phyloP scores from a whole-genome alignment of 2,113 vertebrate genomes.

The Dipodomys ordii region DNA sequence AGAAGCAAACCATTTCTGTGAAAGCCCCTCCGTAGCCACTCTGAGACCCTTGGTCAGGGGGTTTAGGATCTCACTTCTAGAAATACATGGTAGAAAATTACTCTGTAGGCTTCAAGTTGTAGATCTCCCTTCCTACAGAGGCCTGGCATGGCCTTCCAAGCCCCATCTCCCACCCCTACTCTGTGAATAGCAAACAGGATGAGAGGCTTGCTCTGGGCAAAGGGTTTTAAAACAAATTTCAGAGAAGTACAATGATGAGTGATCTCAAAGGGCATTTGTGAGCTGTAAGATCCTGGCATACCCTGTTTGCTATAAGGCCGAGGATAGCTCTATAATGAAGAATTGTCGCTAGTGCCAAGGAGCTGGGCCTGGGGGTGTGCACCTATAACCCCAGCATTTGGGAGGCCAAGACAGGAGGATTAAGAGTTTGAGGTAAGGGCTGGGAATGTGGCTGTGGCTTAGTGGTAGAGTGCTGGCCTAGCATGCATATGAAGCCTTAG shows the following conservation, averaged over 20 bases:
- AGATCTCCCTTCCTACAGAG: not conserved
- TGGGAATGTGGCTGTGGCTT: no score
- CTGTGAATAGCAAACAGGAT: not conserved
- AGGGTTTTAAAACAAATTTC: no score
- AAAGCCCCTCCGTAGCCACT: not conserved
- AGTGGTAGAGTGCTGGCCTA: no score
- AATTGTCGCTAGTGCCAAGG: not conserved
- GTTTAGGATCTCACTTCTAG: not conserved
- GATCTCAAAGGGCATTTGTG: no score
- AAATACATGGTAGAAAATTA: not conserved
- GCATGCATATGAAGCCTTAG: no score
- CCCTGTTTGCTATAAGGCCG: no score
- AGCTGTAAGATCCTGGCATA: no score
- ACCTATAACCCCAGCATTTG: not conserved
- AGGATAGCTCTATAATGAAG: not conserved
- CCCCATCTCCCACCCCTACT: no score
- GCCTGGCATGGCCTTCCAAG: not conserved
- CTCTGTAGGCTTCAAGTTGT: not conserved
- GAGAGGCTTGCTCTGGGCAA: no score
- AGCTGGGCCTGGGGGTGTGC: not conserved
- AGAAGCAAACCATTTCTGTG: not conserved
- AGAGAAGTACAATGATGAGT: no score
- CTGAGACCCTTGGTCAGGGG: not conserved
- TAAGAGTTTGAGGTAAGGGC: not conserved
- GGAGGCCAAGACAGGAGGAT: not conserved